Base-by-base conservation (phyloP, 2,113 vertebrate genomes). In the Myiozetetes cayanensis region DNA sequence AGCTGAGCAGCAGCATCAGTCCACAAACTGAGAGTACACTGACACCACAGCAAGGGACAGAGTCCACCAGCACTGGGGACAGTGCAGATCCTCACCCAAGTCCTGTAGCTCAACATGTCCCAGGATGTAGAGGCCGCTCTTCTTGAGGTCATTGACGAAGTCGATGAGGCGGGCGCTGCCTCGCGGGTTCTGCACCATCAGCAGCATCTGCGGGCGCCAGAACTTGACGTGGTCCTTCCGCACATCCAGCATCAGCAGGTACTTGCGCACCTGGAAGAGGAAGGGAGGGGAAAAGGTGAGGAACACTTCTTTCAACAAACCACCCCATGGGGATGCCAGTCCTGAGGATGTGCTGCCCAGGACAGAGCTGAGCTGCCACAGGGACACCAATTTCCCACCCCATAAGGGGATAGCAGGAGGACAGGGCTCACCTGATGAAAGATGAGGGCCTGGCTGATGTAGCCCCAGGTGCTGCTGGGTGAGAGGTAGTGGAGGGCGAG, bases 221-320 rank as follows among this genome's bases (percentile, higher is more conserved):
- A 99, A 99, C 95, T 99, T 99, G 62, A 99, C 99, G 0, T 99
- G 99, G 77, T 99, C 99, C 96, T 99, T 99, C 44, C 99, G 98
- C 59, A 99, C 99, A 0, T 99, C 99, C 97, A 99, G 96, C 98
- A 99, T 99, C 92, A 99, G 98, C 91, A 99, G 97, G 96, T 99
- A 99, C 86, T 99, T 99, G 8, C 99, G 98, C 55, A 99, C 99
- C 99, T 99, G 85, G 25, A 83, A 30, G 19, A 19, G 2, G 0
- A 24, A 53, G 9, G 8, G 33, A 68, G 24, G 41, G 22, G 35
- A 63, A 50, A 14, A 28, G 35, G 4, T 87, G 49, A 95, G 62
- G 63, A 86, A 55, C 9, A 1, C 9, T 43, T 50, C 18, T 65
- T 53, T 39, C 47, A 87, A 22, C 6, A 7, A 47, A 39, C 7